Base-by-base conservation (phyloP, 2,888 invertebrate species). In the Barypeithes pellucidus region DNA sequence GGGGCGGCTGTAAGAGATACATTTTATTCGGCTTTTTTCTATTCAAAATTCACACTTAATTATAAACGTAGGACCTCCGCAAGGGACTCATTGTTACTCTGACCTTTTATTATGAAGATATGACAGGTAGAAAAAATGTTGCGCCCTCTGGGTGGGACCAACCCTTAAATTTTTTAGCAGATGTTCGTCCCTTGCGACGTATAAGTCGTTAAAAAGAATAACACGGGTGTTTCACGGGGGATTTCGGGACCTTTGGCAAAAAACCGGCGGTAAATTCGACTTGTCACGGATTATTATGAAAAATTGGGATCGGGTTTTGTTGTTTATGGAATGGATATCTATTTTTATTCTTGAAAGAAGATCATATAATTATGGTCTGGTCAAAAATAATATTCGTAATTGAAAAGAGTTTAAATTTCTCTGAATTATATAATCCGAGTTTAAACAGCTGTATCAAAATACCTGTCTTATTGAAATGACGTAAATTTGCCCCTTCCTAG, bases 121-220 rank as follows among this genome's bases (percentile, higher is more conserved):
- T 73, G 73, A 73, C 73, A 73, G 73, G 73, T 73, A 73, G 50
- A 63, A 70, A 73, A 63, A 73, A 67, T 47, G 47, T 68, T 73
- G 60, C 57, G 57, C 68, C 73, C 67, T 63, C 47, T 62, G 67
- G 73, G 67, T 62, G 67, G 73, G 65, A 54, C 67, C 45, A 54
- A 61, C 54, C 63, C 68, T 68, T 68, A 36, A 68, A 67, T 57
- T 39, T 67, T 73, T 73, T 62, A 68, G 73, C 73, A 73, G 73
- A 73, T 73, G 73, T 73, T 68, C 59, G 68, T 57, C 63, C 43
- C 59, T 60, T 54, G 36, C 22, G 67, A 52, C 67, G 62, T 67
- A 29, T 50, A 50, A 41, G 52, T 52, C 62, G 41, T 72, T 52
- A 67, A 67, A 52, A 52, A 62, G 45, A 66, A 72, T 72, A 67